Conservation (phyloP, 2,888 invertebrate genomes). For the Craniophora ligustri region DNA sequence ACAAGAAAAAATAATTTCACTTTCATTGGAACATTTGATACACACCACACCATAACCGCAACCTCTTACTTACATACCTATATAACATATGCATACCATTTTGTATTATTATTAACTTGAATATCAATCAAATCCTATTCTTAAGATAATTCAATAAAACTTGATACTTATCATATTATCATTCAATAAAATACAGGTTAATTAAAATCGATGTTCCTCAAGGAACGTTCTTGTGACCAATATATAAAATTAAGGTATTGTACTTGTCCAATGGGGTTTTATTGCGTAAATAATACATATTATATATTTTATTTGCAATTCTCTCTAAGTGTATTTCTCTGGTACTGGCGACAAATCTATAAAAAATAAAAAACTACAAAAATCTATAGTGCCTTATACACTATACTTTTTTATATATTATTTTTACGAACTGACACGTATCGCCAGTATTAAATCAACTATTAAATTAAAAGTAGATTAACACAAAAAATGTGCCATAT, state of each 20-base stretch:
- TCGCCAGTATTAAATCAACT: neutral
- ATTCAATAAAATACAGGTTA: neutral
- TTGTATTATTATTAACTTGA: too few species aligned
- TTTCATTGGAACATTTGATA: conserved; percentile 13
- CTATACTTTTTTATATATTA: neutral
- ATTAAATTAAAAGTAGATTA: neutral
- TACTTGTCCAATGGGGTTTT: neutral
- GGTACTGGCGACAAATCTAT: too few species aligned
- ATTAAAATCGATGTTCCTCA: neutral
- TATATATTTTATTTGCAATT: too few species aligned
- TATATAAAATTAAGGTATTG: neutral
- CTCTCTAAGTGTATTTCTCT: too few species aligned
- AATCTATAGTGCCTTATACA: too few species aligned
- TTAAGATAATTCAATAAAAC: neutral
- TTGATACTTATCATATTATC: neutral
- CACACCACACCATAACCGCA: neutral
- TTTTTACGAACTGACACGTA: neutral
- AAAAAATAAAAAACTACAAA: too few species aligned
- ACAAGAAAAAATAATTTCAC: conserved; percentile 8
- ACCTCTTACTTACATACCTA: neutral
- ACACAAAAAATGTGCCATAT: neutral
- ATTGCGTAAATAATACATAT: too few species aligned
- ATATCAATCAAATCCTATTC: too few species aligned
- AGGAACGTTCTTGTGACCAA: neutral
- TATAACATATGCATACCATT: neutral